Evolutionary conservation across 1,140 invertebrate genomes (phyloP).

Genomic region (Atta cephalotes): DNA sequence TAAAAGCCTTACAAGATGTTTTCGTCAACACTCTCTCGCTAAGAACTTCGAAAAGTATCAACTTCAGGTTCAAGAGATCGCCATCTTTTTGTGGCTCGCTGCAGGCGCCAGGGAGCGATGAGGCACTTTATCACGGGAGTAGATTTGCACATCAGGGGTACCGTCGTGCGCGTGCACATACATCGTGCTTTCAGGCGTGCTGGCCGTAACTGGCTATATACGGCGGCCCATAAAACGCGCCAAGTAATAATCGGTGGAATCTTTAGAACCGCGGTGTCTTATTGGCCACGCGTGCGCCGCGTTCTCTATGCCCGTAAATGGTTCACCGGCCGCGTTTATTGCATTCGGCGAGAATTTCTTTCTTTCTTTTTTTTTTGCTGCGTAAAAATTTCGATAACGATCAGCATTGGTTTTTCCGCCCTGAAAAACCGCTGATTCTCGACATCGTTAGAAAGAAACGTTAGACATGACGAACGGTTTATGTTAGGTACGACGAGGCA

Average conservation of each 20-base stretch:
- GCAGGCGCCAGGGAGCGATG: constrained; percentile 32
- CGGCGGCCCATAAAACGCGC: constrained; percentile 66
- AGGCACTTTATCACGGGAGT: constrained; percentile 61
- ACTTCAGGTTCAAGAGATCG: constrained; percentile 10
- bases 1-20: background rate
- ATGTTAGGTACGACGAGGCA: background rate
- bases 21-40: background rate
- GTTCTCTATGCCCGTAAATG: constrained; percentile 33
- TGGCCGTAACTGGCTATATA: constrained; percentile 69
- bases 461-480: constrained; percentile 6
- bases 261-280: constrained; percentile 60
- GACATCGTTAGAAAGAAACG: constrained; percentile 22
- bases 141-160: constrained; percentile 32
- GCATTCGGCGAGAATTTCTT: constrained; percentile 10
- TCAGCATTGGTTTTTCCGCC: constrained; percentile 11
- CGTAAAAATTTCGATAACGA: constrained; percentile 14
- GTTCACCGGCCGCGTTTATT: constrained; percentile 43
- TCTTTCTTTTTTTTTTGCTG: background rate
- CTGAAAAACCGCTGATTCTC: constrained; percentile 11
- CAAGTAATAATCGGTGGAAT: constrained; percentile 68
- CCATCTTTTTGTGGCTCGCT: constrained; percentile 32
- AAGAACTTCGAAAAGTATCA: background rate
- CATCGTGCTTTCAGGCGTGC: background rate
- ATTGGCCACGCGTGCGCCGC: constrained; percentile 55
- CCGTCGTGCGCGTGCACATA: constrained; percentile 38